Evolutionary conservation across 2,113 vertebrate species (phyloP), one percentile per base, ranked within the genome.

Genomic region (Brachyhypopomus occidentalis): DNA sequence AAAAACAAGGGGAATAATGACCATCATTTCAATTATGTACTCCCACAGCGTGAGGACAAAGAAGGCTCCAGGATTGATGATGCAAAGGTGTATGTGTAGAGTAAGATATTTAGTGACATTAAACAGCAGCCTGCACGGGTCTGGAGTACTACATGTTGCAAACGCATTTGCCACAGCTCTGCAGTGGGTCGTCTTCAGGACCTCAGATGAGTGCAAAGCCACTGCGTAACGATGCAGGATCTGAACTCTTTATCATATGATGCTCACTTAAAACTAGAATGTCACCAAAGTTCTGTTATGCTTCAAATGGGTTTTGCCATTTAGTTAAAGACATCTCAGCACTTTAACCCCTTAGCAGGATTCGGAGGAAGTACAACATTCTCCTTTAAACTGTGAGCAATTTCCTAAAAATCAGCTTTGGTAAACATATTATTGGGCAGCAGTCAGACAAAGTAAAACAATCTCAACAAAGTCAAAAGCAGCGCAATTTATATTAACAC

Each of bases 391-490:
- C 45, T 52, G 14, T 52, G 45, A 52, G 7, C 12, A 14, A 52
- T 48, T 9, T 48, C 45, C 45, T 14, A 52, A 11, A 52, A 52
- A 52, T 14, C 45, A 14, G 45, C 45, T 52, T 14, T 52, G 45
- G 12, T 11, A 52, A 2, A 52, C 45, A 52, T 11, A 8, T 52
- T 52, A 52, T 12, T 52, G 45, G 45, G 12, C 12, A 52, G 45
- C 45, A 52, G 1, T 52, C 45, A 12, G 8, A 0, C 45, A 52
- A 52, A 52, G 45, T 0, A 20, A 67, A 36, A 17, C 2, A 2
- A 30, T 19, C 27, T 67, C 4, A 90, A 88, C 89, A 90, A 87
- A 86, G 72, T 84, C 2, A 64, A 27, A 63, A 30, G 81, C 79
- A 83, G 83, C 86, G 84, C 83, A 85, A 84, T 83, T 77, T 77